phyloP scores from a whole-genome alignment of 2,797 vertebrate genomes.

The Dendrocincla tyrannina region DNA sequence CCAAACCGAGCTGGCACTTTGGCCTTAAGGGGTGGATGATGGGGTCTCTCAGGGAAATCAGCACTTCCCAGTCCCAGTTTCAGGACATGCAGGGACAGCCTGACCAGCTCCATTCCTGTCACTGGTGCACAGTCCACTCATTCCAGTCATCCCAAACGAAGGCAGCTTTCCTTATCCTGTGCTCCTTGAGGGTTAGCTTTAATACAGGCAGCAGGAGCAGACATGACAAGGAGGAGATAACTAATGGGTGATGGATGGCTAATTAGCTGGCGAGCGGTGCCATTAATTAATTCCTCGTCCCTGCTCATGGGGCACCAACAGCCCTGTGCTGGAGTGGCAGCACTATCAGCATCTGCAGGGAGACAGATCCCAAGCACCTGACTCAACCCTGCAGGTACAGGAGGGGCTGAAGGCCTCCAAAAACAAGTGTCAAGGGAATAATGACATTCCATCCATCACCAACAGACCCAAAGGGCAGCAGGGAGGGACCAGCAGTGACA shows the following conservation, averaged over 20 bases:
- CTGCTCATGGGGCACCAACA: not conserved
- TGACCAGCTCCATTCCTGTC: not conserved
- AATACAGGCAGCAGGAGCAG: not conserved
- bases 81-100: not conserved
- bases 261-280: conserved; percentile 1
- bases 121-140: fast-evolving
- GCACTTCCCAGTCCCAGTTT: not conserved
- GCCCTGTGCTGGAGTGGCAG: not conserved
- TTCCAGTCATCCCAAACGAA: not conserved
- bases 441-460: not conserved
- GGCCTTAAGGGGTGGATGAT: not conserved
- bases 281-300: conserved; percentile 37
- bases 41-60: not conserved
- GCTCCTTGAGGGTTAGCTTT: not conserved
- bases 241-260: conserved; percentile 26
- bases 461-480: not conserved
- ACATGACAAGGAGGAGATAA: not conserved
- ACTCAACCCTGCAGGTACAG: not conserved
- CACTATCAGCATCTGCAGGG: fast-evolving
- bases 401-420: not conserved
- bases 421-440: not conserved
- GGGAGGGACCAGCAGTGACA: not conserved
- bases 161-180: not conserved
- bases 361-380: not conserved
- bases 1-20: not conserved